Evolutionary conservation across 2,797 vertebrate genomes (phyloP), one percentile per base, ranked within the genome.

Genomic region (Halcyon chelicuti): DNA sequence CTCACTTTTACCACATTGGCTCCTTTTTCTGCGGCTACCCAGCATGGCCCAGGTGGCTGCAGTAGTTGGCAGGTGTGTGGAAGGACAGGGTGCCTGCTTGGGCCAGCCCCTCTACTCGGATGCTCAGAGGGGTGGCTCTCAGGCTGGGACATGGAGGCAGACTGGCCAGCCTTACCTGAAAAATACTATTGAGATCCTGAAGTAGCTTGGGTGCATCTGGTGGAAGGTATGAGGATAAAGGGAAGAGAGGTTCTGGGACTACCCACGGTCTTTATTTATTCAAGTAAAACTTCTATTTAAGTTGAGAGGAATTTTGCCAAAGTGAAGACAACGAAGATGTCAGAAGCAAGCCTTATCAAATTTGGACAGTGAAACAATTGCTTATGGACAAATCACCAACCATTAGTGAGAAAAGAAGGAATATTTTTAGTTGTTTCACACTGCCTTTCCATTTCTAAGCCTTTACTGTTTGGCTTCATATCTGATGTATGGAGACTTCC

Each of bases 381-480:
- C 47, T 87, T 73, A 76, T 44, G 44, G 84, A 92, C 40, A 79
- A 87, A 89, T 94, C 71, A 91, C 29, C 75, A 67, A 35, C 10
- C 15, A 63, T 73, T 67, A 92, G 37, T 40, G 71, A 91, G 63
- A 79, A 85, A 68, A 88, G 62, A 68, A 90, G 70, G 73, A 70
- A 51, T 3, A 66, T 55, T 90, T 46, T 86, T 2, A 49, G 74
- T 86, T 79, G 26, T 62, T 94, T 89, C 77, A 70, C 63, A 31
- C 60, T 76, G 46, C 10, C 63, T 93, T 96, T 91, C 60, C 22
- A 62, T 73, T 82, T 80, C 82, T 82, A 60, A 85, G 67, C 25
- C 26, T 82, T 92, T 89, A 44, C 71, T 94, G 39, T 96, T 92
- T 70, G 55, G 60, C 60, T 93, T 95, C 74, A 37, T 73, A 26